Percentiles rank a stretch among this genome's conserved stretches.
Evolutionary conservation across 2,113 vertebrate species (phyloP).

Genomic region (Anthoscopus minutus): DNA sequence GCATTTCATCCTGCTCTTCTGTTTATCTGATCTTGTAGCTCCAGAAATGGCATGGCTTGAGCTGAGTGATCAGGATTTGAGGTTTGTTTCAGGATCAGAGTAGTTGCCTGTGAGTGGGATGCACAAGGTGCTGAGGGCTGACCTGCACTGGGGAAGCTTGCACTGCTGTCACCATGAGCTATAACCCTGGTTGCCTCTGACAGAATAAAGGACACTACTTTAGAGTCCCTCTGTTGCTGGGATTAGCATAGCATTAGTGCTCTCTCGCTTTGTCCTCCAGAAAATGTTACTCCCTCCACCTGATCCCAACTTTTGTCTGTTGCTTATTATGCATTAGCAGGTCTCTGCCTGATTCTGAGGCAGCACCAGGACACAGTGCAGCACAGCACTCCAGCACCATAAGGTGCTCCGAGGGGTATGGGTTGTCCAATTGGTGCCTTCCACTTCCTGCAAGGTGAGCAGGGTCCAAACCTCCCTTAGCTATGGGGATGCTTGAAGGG

Average conservation of each 20-base stretch:
- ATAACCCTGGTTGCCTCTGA: background rate
- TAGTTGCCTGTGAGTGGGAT: background rate
- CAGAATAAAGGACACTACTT: too few species aligned
- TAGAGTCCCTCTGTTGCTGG: background rate
- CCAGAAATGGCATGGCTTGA: background rate
- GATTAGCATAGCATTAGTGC: background rate
- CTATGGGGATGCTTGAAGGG: background rate
- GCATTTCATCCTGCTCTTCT: background rate
- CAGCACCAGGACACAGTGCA: background rate
- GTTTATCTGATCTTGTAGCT: background rate
- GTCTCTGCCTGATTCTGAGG: background rate
- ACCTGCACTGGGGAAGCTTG: accelerated
- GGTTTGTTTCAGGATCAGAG: background rate
- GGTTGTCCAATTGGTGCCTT: accelerated
- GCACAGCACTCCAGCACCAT: background rate
- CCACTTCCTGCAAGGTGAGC: background rate
- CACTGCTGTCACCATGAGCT: background rate
- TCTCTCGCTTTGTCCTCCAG: accelerated
- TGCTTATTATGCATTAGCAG: background rate
- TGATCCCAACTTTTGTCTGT: background rate
- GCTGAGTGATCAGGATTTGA: background rate
- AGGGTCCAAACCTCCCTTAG: background rate
- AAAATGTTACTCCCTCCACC: accelerated
- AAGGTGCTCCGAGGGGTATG: background rate
- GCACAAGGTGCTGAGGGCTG: accelerated